These are phyloP conservation scores for Lineus longissimus DNA, from an alignment of 1,140 invertebrate species.

Conservation along the genomic window DNA sequence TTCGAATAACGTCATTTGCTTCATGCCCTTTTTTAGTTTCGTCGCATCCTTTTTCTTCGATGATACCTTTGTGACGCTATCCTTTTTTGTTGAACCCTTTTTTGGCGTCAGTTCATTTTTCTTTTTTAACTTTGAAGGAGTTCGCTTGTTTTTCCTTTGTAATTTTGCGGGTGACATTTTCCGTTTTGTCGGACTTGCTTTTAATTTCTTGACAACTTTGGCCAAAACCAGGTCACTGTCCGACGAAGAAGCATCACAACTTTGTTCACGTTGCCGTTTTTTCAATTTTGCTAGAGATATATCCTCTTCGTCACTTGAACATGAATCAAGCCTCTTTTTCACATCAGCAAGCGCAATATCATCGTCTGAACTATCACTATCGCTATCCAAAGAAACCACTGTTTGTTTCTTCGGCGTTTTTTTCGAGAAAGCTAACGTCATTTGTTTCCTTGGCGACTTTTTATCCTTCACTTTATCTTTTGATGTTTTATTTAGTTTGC, in stretches of 20 bases:
- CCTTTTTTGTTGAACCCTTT: not conserved
- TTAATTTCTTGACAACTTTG: not conserved
- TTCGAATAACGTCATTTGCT: constrained; percentile 51
- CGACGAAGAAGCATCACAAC: not conserved
- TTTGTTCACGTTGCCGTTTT: not conserved
- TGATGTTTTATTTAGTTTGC: constrained; percentile 15
- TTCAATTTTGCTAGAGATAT: constrained; percentile 24
- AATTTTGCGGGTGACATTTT: constrained; percentile 13
- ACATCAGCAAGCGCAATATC: constrained; percentile 18
- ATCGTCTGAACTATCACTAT: constrained; percentile 7
- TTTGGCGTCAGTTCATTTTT: not conserved
- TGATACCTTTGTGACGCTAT: not conserved
- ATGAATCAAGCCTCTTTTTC: too few species aligned
- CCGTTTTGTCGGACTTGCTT: constrained; percentile 3
- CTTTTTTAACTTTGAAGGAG: constrained; percentile 14
- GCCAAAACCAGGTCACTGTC: constrained; percentile 10
- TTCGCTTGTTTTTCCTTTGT: constrained; percentile 19
- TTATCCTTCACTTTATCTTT: constrained; percentile 20
- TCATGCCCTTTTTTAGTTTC: constrained; percentile 28
- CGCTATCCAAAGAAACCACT: not conserved
- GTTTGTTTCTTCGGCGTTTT: constrained; percentile 5
- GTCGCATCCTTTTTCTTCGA: not conserved
- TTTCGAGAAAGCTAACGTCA: not conserved
- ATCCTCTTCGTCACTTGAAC: constrained; percentile 20
- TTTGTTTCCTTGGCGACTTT: not conserved